Evolutionary conservation across 2,113 vertebrate genomes (phyloP), one percentile per base, ranked within the genome.

Genomic region (Chrysochloris asiatica): DNA sequence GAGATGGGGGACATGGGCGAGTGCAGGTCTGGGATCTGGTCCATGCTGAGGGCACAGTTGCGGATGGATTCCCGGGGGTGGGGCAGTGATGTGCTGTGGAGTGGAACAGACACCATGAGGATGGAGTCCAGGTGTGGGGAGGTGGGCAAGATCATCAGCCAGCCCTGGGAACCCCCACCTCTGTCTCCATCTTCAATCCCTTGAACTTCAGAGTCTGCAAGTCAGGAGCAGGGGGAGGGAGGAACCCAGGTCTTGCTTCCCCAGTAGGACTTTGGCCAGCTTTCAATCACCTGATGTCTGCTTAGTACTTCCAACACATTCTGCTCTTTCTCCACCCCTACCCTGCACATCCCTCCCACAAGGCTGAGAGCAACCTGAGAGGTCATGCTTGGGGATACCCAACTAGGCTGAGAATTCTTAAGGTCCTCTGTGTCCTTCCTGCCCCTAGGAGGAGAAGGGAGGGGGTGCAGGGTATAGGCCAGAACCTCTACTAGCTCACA

Each of bases 11-110:
- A 98, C 97, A 99, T 97, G 0, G 99, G 98, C 61, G 98, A 98
- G 93, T 99, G 99, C 84, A 99, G 98, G 96, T 99, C 99, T 90
- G 99, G 99, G 95, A 99, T 99, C 98, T 99, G 99, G 97, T 99
- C 99, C 98, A 99, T 98, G 33, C 99, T 99, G 98, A 99, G 98
- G 0, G 99, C 99, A 72, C 99, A 99, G 97, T 98, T 99, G 95
- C 99, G 98, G 97, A 99, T 99, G 78, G 98, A 97, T 36, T 99
- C 99, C 97, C 99, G 98, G 95, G 99, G 99, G 93, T 97, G 97
- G 41, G 99, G 98, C 28, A 99, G 98, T 3, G 99, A 99, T 1
- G 98, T 97, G 33, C 99, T 99, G 97, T 43, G 96, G 95, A 93
- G 28, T 22, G 83, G 83, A 87, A 26, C 26, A 84, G 83, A 87